Conservation (phyloP, 2,113 vertebrate genomes). For the Centropus unirufus region DNA sequence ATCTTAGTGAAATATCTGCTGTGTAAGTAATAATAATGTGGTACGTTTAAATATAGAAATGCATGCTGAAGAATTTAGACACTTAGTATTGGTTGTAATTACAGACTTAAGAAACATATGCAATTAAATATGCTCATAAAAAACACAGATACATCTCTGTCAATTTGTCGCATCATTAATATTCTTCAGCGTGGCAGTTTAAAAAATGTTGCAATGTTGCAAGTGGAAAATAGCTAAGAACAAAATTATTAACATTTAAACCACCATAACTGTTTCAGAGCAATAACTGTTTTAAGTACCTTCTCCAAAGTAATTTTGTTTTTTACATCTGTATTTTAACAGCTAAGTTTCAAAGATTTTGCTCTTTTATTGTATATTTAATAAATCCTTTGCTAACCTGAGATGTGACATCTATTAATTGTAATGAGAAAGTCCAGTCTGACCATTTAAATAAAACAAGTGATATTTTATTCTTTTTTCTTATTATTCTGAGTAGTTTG, state of each 20-base stretch:
- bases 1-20: conserved; percentile 64
- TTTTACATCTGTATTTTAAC: not conserved
- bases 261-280: not conserved
- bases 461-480: not conserved
- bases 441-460: not conserved
- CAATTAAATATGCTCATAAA: conserved; percentile 72
- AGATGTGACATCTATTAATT: not conserved
- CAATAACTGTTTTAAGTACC: not conserved
- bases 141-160: conserved; percentile 48
- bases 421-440: not conserved
- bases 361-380: not conserved
- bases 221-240: conserved; percentile 41
- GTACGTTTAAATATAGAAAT: conserved; percentile 63
- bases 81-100: conserved; percentile 73
- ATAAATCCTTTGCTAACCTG: not conserved
- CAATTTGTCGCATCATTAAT: conserved; percentile 73
- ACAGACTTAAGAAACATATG: conserved; percentile 70
- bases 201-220: conserved; percentile 42
- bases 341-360: not conserved
- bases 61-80: conserved; percentile 47
- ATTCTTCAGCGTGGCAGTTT: conserved; percentile 47
- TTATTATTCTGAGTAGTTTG: not conserved
- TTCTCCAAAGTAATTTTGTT: not conserved
- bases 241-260: conserved; percentile 47
- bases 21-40: conserved; percentile 71